These are phyloP conservation scores for Epinotia brunnichana DNA, from an alignment of 2,888 invertebrate genomes.

Conservation along the genomic window DNA sequence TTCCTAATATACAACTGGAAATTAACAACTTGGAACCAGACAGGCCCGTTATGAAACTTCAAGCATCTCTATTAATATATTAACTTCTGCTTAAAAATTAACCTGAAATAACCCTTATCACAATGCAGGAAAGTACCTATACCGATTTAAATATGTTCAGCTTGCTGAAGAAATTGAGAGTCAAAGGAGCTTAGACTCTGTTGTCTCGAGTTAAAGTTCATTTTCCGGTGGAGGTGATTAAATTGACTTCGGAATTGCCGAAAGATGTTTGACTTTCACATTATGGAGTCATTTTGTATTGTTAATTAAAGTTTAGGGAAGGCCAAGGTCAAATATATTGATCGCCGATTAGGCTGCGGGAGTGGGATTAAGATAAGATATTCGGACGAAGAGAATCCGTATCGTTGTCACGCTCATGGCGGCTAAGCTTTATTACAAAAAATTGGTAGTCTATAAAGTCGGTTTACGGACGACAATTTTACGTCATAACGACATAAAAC, in stretches of 20 bases:
- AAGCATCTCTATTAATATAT: constrained; percentile 30
- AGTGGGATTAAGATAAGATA: not conserved
- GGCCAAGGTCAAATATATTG: constrained; percentile 24
- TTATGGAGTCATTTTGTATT: constrained; percentile 20
- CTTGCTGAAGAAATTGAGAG: not conserved
- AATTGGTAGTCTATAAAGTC: too few species aligned
- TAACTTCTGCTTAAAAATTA: constrained; percentile 1
- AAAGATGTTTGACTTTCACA: constrained; percentile 35
- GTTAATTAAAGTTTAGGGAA: constrained; percentile 30
- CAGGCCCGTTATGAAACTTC: constrained; percentile 32
- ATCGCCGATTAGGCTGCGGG: not conserved
- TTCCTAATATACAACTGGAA: constrained; percentile 34
- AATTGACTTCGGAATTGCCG: constrained; percentile 28
- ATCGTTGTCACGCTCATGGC: too few species aligned
- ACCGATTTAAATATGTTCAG: constrained; percentile 7
- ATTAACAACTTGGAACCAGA: constrained; percentile 34
- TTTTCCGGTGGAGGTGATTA: not conserved
- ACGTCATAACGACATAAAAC: too few species aligned
- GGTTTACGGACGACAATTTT: too few species aligned
- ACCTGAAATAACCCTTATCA: constrained; percentile 12
- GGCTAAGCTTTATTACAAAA: too few species aligned
- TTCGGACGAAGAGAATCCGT: too few species aligned
- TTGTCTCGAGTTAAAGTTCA: not conserved
- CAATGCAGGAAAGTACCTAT: not conserved
- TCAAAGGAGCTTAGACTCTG: not conserved